Base-by-base conservation (phyloP, 2,797 vertebrate species). In the Propithecus perrieri region DNA sequence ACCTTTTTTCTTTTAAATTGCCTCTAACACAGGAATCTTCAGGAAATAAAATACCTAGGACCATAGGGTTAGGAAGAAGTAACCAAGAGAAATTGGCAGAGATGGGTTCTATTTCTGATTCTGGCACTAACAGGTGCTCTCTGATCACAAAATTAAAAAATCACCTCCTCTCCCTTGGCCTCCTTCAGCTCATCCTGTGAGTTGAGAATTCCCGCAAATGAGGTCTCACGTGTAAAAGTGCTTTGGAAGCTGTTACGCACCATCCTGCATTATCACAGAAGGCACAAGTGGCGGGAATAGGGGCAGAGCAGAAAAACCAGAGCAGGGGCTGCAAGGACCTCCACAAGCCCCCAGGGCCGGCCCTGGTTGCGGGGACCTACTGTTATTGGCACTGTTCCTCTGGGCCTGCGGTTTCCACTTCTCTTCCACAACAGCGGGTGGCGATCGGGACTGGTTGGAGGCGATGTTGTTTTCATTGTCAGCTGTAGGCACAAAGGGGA, bases 391-490 rank as follows among this genome's bases (percentile, higher is more conserved):
- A 6, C 99, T 99, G 98, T 99, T 99, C 98, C 99, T 99, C 98
- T 99, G 99, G 92, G 98, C 98, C 84, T 99, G 99, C 4, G 99
- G 97, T 94, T 99, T 99, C 99, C 99, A 99, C 97, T 99, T 99
- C 95, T 99, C 99, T 97, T 99, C 99, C 95, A 98, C 98, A 13
- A 99, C 98, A 1, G 99, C 98, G 35, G 99, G 99, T 79, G 99
- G 99, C 9, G 99, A 98, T 95, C 99, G 99, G 90, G 99, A 99
- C 98, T 99, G 99, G 98, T 99, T 99, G 96, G 99, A 99, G 98
- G 99, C 98, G 78, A 99, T 99, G 98, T 99, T 99, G 98, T 99
- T 99, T 98, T 99, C 99, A 41, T 99, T 99, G 98, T 99, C 99
- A 67, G 99, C 99, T 99, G 98, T 1, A 57, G 98, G 94, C 83